These are phyloP conservation scores for Rhagonycha lutea DNA, from an alignment of 2,888 invertebrate species.

Conservation along the genomic window DNA sequence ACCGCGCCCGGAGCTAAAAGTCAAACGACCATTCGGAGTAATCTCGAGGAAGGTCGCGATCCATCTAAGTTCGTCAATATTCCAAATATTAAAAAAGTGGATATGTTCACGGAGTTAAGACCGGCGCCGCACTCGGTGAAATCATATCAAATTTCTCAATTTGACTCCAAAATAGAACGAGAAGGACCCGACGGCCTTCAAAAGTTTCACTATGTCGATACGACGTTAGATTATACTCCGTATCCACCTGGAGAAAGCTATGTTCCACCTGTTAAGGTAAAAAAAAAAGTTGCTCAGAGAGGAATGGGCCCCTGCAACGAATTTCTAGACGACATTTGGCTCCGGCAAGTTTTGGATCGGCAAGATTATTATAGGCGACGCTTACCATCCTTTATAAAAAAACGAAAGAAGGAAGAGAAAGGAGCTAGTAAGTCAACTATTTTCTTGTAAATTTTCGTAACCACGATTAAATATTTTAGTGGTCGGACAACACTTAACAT, in stretches of 20 bases:
- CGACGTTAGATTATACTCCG: constrained; percentile 38
- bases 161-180: constrained; percentile 36
- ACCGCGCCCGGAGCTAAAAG: background rate
- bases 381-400: background rate
- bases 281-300: constrained; percentile 1
- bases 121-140: constrained; percentile 37
- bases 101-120: constrained; percentile 33
- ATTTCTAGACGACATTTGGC: constrained; percentile 44
- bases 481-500: constrained; percentile 20
- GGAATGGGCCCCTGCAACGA: constrained; percentile 43
- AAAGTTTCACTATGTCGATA: constrained; percentile 40
- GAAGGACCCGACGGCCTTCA: constrained; percentile 30
- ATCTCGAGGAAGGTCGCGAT: background rate
- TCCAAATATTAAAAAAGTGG: constrained; percentile 33
- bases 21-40: background rate
- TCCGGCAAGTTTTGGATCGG: constrained; percentile 28
- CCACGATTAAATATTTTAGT: constrained; percentile 26
- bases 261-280: constrained; percentile 9
- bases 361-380: constrained; percentile 18
- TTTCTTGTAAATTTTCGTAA: background rate
- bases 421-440: background rate
- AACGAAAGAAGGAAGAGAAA: background rate
- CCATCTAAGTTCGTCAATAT: constrained; percentile 34
- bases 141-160: constrained; percentile 45
- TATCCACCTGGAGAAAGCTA: constrained; percentile 32